These are phyloP conservation scores for Apteryx owenii DNA, from an alignment of 2,113 vertebrate species.

Conservation along the genomic window DNA sequence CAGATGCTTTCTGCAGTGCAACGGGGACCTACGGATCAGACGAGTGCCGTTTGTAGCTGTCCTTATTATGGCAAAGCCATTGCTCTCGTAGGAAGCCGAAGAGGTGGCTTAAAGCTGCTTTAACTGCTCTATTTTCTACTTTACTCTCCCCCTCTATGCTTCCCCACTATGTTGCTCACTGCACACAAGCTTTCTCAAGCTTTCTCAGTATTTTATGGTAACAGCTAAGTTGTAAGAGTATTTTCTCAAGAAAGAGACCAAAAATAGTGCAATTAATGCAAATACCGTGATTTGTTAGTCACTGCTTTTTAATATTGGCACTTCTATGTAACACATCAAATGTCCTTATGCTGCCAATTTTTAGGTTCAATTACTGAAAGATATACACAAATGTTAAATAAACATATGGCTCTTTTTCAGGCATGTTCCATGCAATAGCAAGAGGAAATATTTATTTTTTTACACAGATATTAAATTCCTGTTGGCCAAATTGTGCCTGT, in stretches of 20 bases:
- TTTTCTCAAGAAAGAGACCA: background rate
- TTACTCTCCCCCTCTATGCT: background rate
- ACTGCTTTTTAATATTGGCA: background rate
- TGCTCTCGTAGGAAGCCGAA: background rate
- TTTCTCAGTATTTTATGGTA: background rate
- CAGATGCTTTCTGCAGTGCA: background rate
- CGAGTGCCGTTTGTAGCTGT: background rate
- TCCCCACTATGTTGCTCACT: background rate
- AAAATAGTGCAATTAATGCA: background rate
- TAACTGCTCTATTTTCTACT: background rate
- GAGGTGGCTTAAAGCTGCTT: background rate
- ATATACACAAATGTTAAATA: background rate
- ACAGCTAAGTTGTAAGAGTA: background rate
- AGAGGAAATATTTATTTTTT: constrained; percentile 12
- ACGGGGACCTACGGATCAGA: background rate
- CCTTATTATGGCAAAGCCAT: background rate
- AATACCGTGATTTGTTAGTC: background rate
- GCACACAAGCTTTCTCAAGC: background rate
- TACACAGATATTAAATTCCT: background rate
- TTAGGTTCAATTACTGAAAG: background rate
- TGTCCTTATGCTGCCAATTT: background rate
- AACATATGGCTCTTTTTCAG: background rate
- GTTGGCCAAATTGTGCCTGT: background rate
- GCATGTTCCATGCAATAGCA: background rate
- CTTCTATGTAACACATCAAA: background rate